These are phyloP conservation scores for Gadus chalcogrammus DNA, from an alignment of 2,113 vertebrate species.

Conservation along the genomic window DNA sequence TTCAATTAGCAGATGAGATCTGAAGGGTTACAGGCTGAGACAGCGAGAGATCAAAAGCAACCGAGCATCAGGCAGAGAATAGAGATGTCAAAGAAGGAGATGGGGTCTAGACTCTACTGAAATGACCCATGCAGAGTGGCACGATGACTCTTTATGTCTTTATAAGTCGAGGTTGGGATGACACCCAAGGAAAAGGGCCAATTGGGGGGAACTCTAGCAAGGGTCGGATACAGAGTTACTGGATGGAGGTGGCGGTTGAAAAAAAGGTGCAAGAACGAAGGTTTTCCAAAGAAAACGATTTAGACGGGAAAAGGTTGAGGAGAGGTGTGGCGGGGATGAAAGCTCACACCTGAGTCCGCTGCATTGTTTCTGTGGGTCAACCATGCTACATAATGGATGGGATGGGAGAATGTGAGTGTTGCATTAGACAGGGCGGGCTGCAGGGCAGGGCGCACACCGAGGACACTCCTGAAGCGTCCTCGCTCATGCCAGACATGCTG, in stretches of 20 bases:
- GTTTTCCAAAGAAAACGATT: slow-evolving; percentile 41
- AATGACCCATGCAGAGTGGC: slow-evolving; percentile 67
- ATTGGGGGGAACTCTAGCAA: slow-evolving; percentile 65
- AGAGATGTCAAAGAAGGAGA: slow-evolving; percentile 37
- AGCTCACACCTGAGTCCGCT: slow-evolving; percentile 41
- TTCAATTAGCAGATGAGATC: slow-evolving; percentile 63
- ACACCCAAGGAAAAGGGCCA: slow-evolving; percentile 61
- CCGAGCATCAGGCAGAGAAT: slow-evolving; percentile 73
- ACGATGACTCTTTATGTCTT: slow-evolving; percentile 53
- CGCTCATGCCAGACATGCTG: slow-evolving; percentile 82
- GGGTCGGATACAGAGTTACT: slow-evolving; percentile 58
- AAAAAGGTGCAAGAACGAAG: slow-evolving; percentile 48
- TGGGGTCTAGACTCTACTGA: slow-evolving; percentile 50
- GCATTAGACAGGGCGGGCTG: slow-evolving; percentile 85
- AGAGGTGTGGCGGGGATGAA: slow-evolving; percentile 53
- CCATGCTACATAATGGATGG: slow-evolving; percentile 87
- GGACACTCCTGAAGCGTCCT: slow-evolving; percentile 81
- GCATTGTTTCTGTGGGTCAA: slow-evolving; percentile 76
- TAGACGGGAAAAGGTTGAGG: slow-evolving; percentile 48
- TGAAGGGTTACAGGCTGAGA: slow-evolving; percentile 51
- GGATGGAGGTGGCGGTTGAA: slow-evolving; percentile 27
- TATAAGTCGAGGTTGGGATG: slow-evolving; percentile 44
- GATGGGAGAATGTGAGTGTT: slow-evolving; percentile 86
- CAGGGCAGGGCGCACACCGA: slow-evolving; percentile 82
- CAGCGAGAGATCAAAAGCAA: slow-evolving; percentile 72